Conservation (phyloP, 1,140 invertebrate species). For the Oncopeltus fasciatus region DNA sequence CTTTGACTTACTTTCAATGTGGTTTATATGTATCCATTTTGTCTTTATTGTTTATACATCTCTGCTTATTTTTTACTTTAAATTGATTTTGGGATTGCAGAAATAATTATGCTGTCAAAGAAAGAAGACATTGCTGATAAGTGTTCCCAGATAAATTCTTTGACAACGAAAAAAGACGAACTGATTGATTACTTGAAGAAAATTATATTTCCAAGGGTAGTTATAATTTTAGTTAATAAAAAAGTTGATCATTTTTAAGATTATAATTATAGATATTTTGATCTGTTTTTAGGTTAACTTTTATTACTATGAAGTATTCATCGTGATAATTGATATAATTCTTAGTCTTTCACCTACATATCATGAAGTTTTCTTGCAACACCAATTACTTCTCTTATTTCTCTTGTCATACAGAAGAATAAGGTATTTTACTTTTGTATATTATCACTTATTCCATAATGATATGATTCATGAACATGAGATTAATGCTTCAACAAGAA, state of each 20-base stretch:
- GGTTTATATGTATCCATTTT: no score
- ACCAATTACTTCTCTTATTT: conserved; percentile 16
- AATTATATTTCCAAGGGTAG: conserved; percentile 9
- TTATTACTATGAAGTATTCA: conserved; percentile 34
- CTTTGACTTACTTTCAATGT: no score
- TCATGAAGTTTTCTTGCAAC: conserved; percentile 21
- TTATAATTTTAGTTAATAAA: not conserved
- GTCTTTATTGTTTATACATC: no score
- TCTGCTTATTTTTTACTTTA: no score
- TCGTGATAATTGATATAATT: conserved; percentile 29
- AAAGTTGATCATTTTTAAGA: not conserved
- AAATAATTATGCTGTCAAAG: conserved; percentile 7
- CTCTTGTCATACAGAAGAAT: conserved; percentile 15
- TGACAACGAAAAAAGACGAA: not conserved
- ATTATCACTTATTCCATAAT: no score
- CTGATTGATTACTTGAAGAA: conserved; percentile 1
- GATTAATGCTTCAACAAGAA: no score
- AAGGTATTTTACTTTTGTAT: no score
- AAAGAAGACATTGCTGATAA: not conserved
- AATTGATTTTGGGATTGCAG: no score
- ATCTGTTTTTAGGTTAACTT: conserved; percentile 27
- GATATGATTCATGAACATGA: no score
- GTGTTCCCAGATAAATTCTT: not conserved
- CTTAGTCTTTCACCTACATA: not conserved
- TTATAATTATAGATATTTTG: conserved; percentile 12